Evolutionary conservation across 2,888 invertebrate genomes (phyloP).

Genomic region (Diplazon laetatorius): DNA sequence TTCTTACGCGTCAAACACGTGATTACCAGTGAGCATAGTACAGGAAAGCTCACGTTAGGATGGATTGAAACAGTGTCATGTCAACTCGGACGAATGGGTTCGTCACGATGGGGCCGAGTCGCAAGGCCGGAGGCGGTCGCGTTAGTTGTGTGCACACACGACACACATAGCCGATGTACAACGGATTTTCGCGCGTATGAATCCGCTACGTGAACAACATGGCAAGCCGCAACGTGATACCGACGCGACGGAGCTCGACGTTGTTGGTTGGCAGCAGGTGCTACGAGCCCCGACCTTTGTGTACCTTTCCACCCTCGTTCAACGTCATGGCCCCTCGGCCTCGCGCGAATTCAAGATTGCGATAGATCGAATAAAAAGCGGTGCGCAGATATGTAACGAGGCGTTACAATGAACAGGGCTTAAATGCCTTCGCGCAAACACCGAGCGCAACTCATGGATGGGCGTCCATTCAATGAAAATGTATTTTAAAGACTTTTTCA

Average conservation of each 20-base stretch:
- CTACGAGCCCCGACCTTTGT: slow-evolving; percentile 36
- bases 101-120: slow-evolving; percentile 24
- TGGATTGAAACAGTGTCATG: slow-evolving; percentile 36
- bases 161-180: slow-evolving; percentile 24
- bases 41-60: slow-evolving; percentile 22
- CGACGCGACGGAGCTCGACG: neutral
- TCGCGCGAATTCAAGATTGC: slow-evolving; percentile 36
- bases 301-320: slow-evolving; percentile 37
- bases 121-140: slow-evolving; percentile 26
- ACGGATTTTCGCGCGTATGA: slow-evolving; percentile 17
- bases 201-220: slow-evolving; percentile 26
- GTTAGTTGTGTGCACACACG: slow-evolving; percentile 31
- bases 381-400: slow-evolving; percentile 3
- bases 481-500: too few species aligned
- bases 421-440: slow-evolving; percentile 2
- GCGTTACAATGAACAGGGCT: slow-evolving; percentile 10
- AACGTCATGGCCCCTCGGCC: slow-evolving; percentile 13
- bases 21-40: neutral
- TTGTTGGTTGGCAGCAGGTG: slow-evolving; percentile 36
- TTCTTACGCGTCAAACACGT: neutral
- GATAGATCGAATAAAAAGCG: slow-evolving; percentile 42
- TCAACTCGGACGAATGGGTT: slow-evolving; percentile 42
- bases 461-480: too few species aligned
- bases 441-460: too few species aligned
- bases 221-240: neutral